Evolutionary conservation across 2,113 vertebrate species (phyloP), one percentile per base, ranked within the genome.

Genomic region (Lates calcarifer): DNA sequence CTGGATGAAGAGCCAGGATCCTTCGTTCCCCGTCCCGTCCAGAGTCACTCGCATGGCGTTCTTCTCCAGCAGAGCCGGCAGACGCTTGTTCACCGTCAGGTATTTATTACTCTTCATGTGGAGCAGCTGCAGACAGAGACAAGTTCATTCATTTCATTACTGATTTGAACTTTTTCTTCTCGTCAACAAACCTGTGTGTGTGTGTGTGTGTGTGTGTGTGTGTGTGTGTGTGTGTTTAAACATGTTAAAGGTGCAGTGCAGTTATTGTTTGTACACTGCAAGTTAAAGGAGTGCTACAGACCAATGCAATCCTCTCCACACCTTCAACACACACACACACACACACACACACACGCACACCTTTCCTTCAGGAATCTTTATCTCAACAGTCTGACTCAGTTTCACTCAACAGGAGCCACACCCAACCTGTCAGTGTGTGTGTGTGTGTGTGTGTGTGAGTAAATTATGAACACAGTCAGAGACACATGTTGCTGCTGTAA

Each of bases 21-120:
- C 92, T 12, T 93, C 92, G 47, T 93, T 93, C 0, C 92, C 92
- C 4, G 92, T 93, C 45, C 86, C 89, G 33, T 92, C 92, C 84
- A 93, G 86, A 1, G 92, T 93, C 28, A 93, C 92, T 6, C 92
- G 55, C 92, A 93, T 93, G 84, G 92, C 92, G 61, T 93, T 93
- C 81, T 93, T 93, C 89, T 93, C 92, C 84, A 93, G 71, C 82
- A 93, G 91, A 1, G 92, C 92, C 13, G 92, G 92, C 41, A 93
- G 85, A 8, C 92, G 91, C 3, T 93, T 93, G 87, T 93, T 93
- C 74, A 93, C 92, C 29, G 92, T 93, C 87, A 93, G 82, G 65
- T 92, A 93, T 22, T 92, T 92, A 2, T 93, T 93, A 8, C 92
- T 93, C 89, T 93, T 93, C 92, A 93, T 93, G 22, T 93, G 92